Evolutionary conservation across 2,797 vertebrate species (phyloP).

Genomic region (Tenualosa ilisha): DNA sequence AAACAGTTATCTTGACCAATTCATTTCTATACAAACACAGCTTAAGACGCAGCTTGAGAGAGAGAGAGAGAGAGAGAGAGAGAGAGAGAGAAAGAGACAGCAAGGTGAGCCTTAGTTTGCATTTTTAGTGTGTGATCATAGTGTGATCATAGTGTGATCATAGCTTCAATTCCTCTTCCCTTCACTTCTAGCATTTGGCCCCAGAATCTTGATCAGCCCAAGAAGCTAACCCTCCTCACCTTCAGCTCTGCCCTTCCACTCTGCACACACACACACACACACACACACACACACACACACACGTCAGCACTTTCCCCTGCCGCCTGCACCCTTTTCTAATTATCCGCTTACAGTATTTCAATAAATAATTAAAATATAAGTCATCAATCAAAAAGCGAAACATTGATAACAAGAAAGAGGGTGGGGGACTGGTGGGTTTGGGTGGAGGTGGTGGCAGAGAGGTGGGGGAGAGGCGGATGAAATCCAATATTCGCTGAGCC

Average conservation of each 20-base stretch:
- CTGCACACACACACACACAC: constrained; percentile 21
- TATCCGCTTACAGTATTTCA: constrained; percentile 77
- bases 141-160: constrained; percentile 20
- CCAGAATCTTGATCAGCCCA: constrained; percentile 69
- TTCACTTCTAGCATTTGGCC: constrained; percentile 56
- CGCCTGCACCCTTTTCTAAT: constrained; percentile 71
- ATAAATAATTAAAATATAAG: constrained; percentile 83
- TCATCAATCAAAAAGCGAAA: constrained; percentile 78
- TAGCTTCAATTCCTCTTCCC: neutral
- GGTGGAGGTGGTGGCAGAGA: neutral
- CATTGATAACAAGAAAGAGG: constrained; percentile 74
- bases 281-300: neutral
- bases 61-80: neutral
- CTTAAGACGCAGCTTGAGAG: neutral
- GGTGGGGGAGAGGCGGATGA: constrained; percentile 29
- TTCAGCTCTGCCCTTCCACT: constrained; percentile 67
- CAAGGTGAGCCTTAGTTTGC: too few relatives aligned
- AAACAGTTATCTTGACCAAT: neutral
- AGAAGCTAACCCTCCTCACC: constrained; percentile 72
- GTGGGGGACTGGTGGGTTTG: neutral
- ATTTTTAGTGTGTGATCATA: too few relatives aligned
- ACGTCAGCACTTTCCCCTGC: constrained; percentile 47
- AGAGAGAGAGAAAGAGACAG: neutral
- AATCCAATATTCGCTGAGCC: constrained; percentile 69
- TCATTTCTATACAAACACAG: too few relatives aligned